Percentiles rank a stretch among this genome's conserved stretches.
Evolutionary conservation across 2,888 invertebrate species (phyloP).

Genomic region (Doris montereyensis): DNA sequence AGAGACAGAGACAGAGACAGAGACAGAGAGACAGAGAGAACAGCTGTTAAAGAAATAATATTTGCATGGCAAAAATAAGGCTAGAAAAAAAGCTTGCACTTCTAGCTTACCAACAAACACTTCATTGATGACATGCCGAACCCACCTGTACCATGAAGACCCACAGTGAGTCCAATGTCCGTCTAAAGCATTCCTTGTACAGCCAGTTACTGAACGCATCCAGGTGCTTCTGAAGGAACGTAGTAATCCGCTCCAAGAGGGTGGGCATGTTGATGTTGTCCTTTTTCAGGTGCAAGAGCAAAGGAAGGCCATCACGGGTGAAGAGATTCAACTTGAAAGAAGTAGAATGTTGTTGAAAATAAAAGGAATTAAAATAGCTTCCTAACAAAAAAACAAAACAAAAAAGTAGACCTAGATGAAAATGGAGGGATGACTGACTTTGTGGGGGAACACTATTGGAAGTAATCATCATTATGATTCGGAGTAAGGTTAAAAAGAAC

Average conservation of each 20-base stretch:
- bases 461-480: too few species aligned
- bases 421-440: too few species aligned
- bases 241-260: conserved; percentile 56
- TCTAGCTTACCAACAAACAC: not conserved
- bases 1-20: too few species aligned
- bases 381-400: not conserved
- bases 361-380: too few species aligned
- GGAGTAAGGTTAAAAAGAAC: too few species aligned
- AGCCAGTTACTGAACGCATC: conserved; percentile 57
- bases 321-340: conserved; percentile 67
- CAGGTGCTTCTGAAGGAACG: conserved; percentile 58
- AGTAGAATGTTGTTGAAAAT: too few species aligned
- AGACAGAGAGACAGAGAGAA: not conserved
- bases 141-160: conserved; percentile 61
- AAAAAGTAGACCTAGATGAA: not conserved
- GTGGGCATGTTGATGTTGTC: conserved; percentile 47
- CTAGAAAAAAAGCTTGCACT: not conserved
- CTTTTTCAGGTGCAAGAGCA: conserved; percentile 51
- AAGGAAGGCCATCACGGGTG: conserved; percentile 57
- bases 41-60: not conserved
- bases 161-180: conserved; percentile 62
- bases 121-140: not conserved
- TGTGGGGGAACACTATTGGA: too few species aligned
- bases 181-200: conserved; percentile 53
- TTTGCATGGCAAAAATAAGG: conserved; percentile 3